Base-by-base conservation (phyloP, 1,140 invertebrate genomes). In the Octopus sinensis region DNA sequence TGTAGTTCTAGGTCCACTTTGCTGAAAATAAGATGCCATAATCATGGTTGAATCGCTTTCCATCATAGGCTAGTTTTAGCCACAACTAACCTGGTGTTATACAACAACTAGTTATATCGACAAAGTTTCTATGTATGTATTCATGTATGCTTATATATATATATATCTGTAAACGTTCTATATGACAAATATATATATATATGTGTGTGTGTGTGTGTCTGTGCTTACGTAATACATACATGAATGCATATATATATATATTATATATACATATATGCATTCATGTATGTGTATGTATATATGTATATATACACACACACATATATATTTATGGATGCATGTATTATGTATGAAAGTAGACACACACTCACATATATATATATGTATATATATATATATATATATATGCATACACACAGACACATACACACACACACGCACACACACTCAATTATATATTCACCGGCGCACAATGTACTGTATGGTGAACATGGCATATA, bases 281-380 rank as follows among this genome's bases (percentile, higher is more conserved):
- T 62, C 79, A 68, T 80, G 54, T 79, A 23, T 62, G 71, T 82
- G 71, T 71, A 79, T 68, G 79, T 82, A 52, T 82, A 53, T 78
- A n/a, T 81, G 4, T 4, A n/a, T 78, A n/a, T 81, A 54, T 4
- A n/a, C 53, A n/a, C 43, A 51, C 79, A 53, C 23, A 71, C 79
- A 54, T 53, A 51, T 81, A 62, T 62, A 62, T 62, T 1, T 9
- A 17, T 17, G 17, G 7, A 62, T 62, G 56, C 17, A 62, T 62
- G 17, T 9, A 9, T 7, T 62, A 17, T 62, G 17, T 62, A 62
- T 62, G 17, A 9, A 62, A 7, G 17, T 62, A 17, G 7, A 17
- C 17, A 62, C 17, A 62, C 17, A 62, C 17, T 5, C 23, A 53
- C 13, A 54, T 1, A 54, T 81, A 56, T 81, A 54, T 78, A 53